Evolutionary conservation across 1,140 invertebrate genomes (phyloP).

Genomic region (Holcopasites calliopsidis): DNA sequence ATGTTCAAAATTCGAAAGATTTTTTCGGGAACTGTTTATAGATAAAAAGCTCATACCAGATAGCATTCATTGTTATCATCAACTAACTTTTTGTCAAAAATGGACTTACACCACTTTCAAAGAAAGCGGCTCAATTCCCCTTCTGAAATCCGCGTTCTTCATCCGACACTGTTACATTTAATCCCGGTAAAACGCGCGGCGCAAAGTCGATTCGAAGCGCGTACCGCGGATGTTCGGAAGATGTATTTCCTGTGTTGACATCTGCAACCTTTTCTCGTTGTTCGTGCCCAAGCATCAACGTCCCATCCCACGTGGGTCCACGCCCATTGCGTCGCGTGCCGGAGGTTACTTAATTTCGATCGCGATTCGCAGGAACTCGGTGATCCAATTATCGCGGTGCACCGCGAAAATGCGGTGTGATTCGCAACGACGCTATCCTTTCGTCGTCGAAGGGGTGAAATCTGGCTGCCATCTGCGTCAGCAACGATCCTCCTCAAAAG

Average conservation of each 20-base stretch:
- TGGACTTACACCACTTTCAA: too few species aligned
- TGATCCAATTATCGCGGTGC: slow-evolving; percentile 60
- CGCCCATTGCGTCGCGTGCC: not conserved
- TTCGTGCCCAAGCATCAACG: slow-evolving; percentile 34
- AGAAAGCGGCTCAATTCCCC: too few species aligned
- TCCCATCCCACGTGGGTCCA: not conserved
- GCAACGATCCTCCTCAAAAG: slow-evolving; percentile 53
- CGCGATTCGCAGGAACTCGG: slow-evolving; percentile 47
- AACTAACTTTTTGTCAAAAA: too few species aligned
- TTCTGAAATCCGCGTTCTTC: not conserved
- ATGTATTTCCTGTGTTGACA: not conserved
- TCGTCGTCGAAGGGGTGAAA: slow-evolving; percentile 18
- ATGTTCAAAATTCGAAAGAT: too few species aligned
- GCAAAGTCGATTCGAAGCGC: not conserved
- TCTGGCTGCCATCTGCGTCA: not conserved
- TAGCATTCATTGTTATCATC: too few species aligned
- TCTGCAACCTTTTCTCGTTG: slow-evolving; percentile 19
- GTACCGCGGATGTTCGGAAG: not conserved
- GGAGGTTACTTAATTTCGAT: slow-evolving; percentile 58
- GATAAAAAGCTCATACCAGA: too few species aligned
- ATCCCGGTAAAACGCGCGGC: not conserved
- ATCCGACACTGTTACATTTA: not conserved
- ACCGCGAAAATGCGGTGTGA: slow-evolving; percentile 39
- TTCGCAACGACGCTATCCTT: not conserved
- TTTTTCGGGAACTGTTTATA: too few species aligned